A percentile compares a stretch with the other conserved stretches of the same genome.
Evolutionary conservation across 2,888 invertebrate genomes (phyloP).

Genomic region (Coecobrya sp.): DNA sequence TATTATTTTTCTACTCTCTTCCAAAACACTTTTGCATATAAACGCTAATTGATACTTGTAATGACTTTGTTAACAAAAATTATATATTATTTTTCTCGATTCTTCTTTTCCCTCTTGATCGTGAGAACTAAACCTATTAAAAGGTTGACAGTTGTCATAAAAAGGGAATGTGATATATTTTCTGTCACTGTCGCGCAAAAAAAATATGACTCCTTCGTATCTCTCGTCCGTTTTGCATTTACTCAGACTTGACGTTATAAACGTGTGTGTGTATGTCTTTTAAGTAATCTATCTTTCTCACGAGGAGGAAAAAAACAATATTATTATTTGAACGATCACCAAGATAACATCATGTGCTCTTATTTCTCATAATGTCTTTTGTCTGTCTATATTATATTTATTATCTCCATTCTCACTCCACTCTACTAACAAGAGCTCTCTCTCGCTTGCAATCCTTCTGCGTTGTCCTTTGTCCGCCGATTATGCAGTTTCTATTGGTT

Average conservation of each 20-base stretch:
- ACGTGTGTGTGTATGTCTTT: neutral
- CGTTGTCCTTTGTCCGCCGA: neutral
- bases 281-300: neutral
- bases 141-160: neutral
- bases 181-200: neutral
- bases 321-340: neutral
- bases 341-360: neutral
- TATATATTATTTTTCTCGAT: neutral
- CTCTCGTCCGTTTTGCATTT: neutral
- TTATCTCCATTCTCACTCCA: too few species aligned
- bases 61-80: too few species aligned
- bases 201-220: neutral
- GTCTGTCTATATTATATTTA: neutral
- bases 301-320: neutral
- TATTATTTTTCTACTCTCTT: too few species aligned
- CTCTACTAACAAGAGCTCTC: neutral
- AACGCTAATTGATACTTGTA: too few species aligned
- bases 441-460: neutral
- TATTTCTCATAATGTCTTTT: too few species aligned
- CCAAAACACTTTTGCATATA: too few species aligned
- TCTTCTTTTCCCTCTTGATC: neutral
- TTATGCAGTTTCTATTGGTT: neutral
- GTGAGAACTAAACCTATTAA: conserved; percentile 8
- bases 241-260: neutral
- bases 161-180: neutral